Percentiles rank a stretch among this genome's conserved stretches.
These are phyloP conservation scores for Camelus bactrianus DNA, from an alignment of 2,113 vertebrate species.

Conservation along the genomic window DNA sequence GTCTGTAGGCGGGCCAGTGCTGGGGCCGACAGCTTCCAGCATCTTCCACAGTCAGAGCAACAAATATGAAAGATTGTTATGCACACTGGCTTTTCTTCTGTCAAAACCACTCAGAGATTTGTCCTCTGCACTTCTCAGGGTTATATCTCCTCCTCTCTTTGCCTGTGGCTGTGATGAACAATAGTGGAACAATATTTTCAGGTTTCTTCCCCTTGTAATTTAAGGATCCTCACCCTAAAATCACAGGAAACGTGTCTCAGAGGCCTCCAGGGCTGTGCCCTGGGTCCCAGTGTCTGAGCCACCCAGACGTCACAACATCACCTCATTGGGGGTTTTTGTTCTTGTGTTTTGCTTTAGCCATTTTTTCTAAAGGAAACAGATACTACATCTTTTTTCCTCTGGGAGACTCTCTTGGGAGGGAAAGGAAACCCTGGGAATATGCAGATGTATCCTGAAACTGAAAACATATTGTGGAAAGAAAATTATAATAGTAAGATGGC, in stretches of 20 bases:
- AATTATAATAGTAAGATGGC: not conserved
- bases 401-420: not conserved
- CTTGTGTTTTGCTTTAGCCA: slow-evolving; percentile 33
- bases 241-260: not conserved
- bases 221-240: slow-evolving; percentile 13
- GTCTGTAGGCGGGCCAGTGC: not conserved
- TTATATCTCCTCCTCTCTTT: not conserved
- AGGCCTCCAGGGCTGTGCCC: too few relatives aligned
- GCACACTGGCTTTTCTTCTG: not conserved
- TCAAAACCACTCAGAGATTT: not conserved
- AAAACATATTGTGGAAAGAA: slow-evolving; percentile 43
- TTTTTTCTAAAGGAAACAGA: slow-evolving; percentile 4
- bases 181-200: not conserved
- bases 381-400: not conserved
- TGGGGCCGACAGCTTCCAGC: not conserved
- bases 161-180: not conserved
- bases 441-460: slow-evolving; percentile 24
- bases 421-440: slow-evolving; percentile 41
- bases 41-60: not conserved
- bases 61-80: not conserved
- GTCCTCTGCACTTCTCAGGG: not conserved
- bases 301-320: not conserved
- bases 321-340: not conserved
- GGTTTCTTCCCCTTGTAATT: not conserved
- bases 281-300: not conserved